phyloP scores from a whole-genome alignment of 2,888 invertebrate genomes.

The Hipparchia sbordonii region DNA sequence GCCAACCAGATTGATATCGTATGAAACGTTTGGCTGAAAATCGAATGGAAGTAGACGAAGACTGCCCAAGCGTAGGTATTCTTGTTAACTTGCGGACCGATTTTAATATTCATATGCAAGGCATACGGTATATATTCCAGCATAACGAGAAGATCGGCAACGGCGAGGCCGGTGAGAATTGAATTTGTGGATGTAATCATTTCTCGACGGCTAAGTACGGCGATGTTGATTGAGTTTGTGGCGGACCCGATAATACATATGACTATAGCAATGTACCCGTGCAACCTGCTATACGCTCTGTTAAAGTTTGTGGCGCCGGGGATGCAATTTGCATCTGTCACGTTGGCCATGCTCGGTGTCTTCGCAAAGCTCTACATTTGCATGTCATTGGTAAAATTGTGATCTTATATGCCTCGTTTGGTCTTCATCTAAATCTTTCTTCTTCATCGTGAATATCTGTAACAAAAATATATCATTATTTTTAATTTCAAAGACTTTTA shows the following conservation, averaged over 20 bases:
- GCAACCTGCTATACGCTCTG: slow-evolving; percentile 86
- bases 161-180: slow-evolving; percentile 94
- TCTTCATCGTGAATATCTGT: slow-evolving; percentile 30
- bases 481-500: neutral
- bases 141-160: slow-evolving; percentile 97
- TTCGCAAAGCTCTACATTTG: slow-evolving; percentile 30
- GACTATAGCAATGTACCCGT: slow-evolving; percentile 92
- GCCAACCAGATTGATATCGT: slow-evolving; percentile 97
- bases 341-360: slow-evolving; percentile 57
- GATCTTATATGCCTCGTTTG: slow-evolving; percentile 13
- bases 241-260: slow-evolving; percentile 95
- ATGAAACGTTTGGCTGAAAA: slow-evolving; percentile 93
- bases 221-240: slow-evolving; percentile 95
- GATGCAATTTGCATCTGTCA: slow-evolving; percentile 79
- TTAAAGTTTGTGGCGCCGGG: slow-evolving; percentile 84
- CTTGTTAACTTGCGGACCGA: slow-evolving; percentile 77
- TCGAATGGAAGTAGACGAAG: slow-evolving; percentile 94
- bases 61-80: slow-evolving; percentile 89
- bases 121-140: slow-evolving; percentile 96
- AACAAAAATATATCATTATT: slow-evolving; percentile 29
- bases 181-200: slow-evolving; percentile 96
- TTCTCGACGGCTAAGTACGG: slow-evolving; percentile 93
- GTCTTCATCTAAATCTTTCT: slow-evolving; percentile 11
- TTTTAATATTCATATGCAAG: slow-evolving; percentile 89
- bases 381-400: slow-evolving; percentile 40